Base-by-base conservation (phyloP, 30 jellyfish, hydroid and myxozoan genomes). In the Cassiopea andromeda region DNA sequence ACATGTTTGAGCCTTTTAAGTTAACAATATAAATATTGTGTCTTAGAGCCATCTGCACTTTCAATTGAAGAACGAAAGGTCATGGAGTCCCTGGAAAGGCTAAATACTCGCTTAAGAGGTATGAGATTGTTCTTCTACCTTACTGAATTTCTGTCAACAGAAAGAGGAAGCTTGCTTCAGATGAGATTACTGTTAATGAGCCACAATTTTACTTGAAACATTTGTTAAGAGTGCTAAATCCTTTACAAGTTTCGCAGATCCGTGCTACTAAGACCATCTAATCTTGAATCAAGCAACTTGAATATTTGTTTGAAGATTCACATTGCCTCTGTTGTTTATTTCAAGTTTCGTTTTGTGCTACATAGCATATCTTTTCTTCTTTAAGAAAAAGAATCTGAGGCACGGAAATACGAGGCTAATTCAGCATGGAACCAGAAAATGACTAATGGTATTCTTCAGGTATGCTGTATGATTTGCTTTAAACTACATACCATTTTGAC, bases 61-160 rank as follows among this genome's bases (percentile, higher is more conserved):
- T 96, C 99, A 60, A 84, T 91, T 14, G 99, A 96, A 82, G 99
- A 96, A 75, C 81, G 94, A 60, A 82, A 92, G 61, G 97, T 92
- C 15, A 91, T 96, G 96, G 97, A 88, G 73, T 96, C 99, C 45
- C 44, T 96, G 74, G 99, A 96, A 44, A 85, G 98, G 12, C 60
- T 96, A 7, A 88, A 96, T 79, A 54, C 68, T 50, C 89, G 93
- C 60, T 90, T 96, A 48, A 50, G 89, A 83, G 98, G 99, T 95
- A 48, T 4, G 78, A 1, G 19, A 70, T 43, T 7, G 7, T 27
- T 19, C 50, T 1, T 70, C 2, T 27, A 2, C 19, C 14, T 14
- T 61, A 61, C 64, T 50, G 8, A 50, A 50, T 2, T 50, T 9
- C 9, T 9, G 9, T 50, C 64, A 2, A 2, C 64, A 50, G 9